These are phyloP conservation scores for Drosophila anomalata DNA, from an alignment of 2,888 invertebrate genomes.

Conservation along the genomic window DNA sequence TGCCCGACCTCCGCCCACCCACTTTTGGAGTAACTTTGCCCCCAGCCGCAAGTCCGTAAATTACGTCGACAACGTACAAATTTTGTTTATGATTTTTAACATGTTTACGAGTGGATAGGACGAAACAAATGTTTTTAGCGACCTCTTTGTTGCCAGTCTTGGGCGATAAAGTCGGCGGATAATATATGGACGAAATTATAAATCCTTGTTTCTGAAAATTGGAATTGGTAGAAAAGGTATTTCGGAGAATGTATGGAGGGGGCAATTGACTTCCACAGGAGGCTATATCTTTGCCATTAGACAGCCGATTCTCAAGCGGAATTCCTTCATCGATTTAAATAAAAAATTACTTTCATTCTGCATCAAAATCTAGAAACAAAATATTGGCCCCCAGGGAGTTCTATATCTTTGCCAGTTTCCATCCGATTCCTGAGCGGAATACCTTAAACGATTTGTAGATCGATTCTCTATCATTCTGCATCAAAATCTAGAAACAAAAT, in stretches of 20 bases:
- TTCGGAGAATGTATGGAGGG: background rate
- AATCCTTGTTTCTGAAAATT: constrained; percentile 22
- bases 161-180: constrained; percentile 6
- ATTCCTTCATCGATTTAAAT: no score
- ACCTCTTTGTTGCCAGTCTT: constrained; percentile 12
- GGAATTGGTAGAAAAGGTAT: background rate
- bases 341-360: no score
- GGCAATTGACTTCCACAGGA: no score
- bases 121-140: constrained; percentile 15
- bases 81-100: constrained; percentile 61
- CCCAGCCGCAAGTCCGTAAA: constrained; percentile 48
- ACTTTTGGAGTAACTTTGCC: constrained; percentile 5
- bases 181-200: constrained; percentile 9
- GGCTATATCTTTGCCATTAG: no score
- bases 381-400: no score
- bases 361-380: no score
- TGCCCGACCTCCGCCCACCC: background rate
- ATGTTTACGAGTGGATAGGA: constrained; percentile 31
- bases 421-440: no score
- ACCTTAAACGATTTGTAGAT: no score
- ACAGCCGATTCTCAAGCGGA: no score
- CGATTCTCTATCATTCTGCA: no score
- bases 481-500: no score
- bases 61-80: constrained; percentile 57
- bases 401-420: no score